These are phyloP conservation scores for Lindbergichthys nudifrons DNA, from an alignment of 2,797 vertebrate genomes.

Conservation along the genomic window DNA sequence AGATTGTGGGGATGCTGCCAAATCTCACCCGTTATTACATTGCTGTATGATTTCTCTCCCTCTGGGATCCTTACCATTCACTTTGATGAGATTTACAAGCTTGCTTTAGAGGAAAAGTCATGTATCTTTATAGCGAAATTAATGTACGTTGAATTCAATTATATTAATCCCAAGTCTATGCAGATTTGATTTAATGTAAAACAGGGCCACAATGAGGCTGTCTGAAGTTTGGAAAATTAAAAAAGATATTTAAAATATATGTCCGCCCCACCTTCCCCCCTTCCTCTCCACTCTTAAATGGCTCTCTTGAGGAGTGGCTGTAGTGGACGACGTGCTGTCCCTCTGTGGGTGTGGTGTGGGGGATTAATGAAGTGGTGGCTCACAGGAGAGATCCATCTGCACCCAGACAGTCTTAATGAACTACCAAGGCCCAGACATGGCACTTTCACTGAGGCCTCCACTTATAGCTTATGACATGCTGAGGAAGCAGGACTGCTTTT, in stretches of 20 bases:
- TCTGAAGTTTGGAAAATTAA: slow-evolving; percentile 33
- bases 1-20: slow-evolving; percentile 49
- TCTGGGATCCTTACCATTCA: slow-evolving; percentile 35
- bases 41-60: slow-evolving; percentile 50
- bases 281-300: neutral
- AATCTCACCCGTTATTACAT: slow-evolving; percentile 54
- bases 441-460: slow-evolving; percentile 57
- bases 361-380: slow-evolving; percentile 72
- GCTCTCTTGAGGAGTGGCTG: slow-evolving; percentile 20
- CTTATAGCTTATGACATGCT: slow-evolving; percentile 74
- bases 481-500: slow-evolving; percentile 70
- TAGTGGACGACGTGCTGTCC: slow-evolving; percentile 51
- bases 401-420: slow-evolving; percentile 74
- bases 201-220: slow-evolving; percentile 6
- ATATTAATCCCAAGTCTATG: slow-evolving; percentile 32
- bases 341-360: slow-evolving; percentile 46
- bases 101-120: slow-evolving; percentile 38
- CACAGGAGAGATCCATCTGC: slow-evolving; percentile 69
- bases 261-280: neutral
- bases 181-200: slow-evolving; percentile 52
- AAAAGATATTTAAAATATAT: slow-evolving; percentile 26
- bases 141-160: slow-evolving; percentile 55
- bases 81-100: slow-evolving; percentile 54
- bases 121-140: slow-evolving; percentile 40
- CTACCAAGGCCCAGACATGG: slow-evolving; percentile 49